Evolutionary conservation across 1,140 invertebrate genomes (phyloP), one percentile per base, ranked within the genome.

Genomic region (Armadillidium nasatum): DNA sequence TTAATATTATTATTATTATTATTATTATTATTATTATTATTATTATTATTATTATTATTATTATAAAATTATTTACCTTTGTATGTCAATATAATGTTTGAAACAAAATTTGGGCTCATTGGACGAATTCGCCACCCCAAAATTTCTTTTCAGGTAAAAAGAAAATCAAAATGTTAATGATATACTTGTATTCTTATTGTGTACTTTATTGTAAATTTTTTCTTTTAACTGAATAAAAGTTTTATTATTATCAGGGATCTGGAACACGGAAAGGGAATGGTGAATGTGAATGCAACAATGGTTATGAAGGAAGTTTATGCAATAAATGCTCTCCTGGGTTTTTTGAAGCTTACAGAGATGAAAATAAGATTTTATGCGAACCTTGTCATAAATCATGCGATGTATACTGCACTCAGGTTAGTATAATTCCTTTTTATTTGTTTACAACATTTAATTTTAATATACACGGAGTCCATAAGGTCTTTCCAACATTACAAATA

Each of bases 251-350:
- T 10, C 76, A 90, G 87, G 97, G 97, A 43, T 89, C 91, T 81
- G 96, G 97, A 0, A 97, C 94, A 0, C 87, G 96, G 68, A 94
- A 94, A 86, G 97, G 97, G 7, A 95, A 92, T 84, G 97, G 97
- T 0, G 89, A 91, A 74, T 99, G 97, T 83, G 85, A 88, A 19
- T 99, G 97, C 85, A 89, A 96, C 83, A 81, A 83, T 33, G 96
- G 94, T 0, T 99, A 99, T 83, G 83, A 82, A 0, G 95, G 95
- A 22, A 87, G 89, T 0, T 83, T 87, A 44, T 99, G 97, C 86
- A 88, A 91, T 75, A 84, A 89, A 15, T 99, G 97, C 60, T 87
- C 87, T 66, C 83, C 85, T 76, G 90, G 90, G 15, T 94, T 91
- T 85, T 98, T 92, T 84, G 85, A 90, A 82, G 88, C 91, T 43